Percentiles rank a stretch among this genome's conserved stretches.
Evolutionary conservation across 2,888 invertebrate genomes (phyloP).

Genomic region (Monopis laevigella): DNA sequence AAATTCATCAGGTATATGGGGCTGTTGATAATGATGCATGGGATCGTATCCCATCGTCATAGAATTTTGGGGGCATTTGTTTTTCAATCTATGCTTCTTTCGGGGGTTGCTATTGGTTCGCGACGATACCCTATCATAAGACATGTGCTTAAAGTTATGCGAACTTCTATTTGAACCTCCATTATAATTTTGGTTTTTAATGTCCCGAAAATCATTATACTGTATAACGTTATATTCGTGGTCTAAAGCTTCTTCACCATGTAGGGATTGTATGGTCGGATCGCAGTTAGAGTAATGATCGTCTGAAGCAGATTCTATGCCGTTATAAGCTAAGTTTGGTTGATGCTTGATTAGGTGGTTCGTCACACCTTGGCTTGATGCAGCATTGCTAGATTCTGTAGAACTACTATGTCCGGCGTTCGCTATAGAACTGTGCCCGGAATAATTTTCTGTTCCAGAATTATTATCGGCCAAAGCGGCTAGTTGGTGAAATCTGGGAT

Average conservation of each 20-base stretch:
- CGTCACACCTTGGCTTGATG: conserved; percentile 59
- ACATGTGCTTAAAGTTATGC: conserved; percentile 63
- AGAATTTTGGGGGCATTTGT: conserved; percentile 63
- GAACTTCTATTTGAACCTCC: conserved; percentile 57
- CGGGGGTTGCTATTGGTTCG: conserved; percentile 63
- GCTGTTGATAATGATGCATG: conserved; percentile 61
- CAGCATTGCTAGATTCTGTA: conserved; percentile 61
- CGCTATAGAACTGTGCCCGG: conserved; percentile 68
- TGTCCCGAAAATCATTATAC: conserved; percentile 58
- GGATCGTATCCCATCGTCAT: conserved; percentile 70
- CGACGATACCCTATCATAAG: conserved; percentile 56
- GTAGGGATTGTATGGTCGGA: conserved; percentile 56
- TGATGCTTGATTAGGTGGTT: conserved; percentile 63
- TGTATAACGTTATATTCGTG: conserved; percentile 65
- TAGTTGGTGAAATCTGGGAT: conserved; percentile 62
- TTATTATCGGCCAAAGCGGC: conserved; percentile 67
- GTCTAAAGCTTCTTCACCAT: conserved; percentile 57
- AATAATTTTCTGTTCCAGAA: conserved; percentile 71
- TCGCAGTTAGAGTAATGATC: conserved; percentile 65
- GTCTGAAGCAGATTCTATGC: conserved; percentile 58
- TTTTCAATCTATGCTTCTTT: conserved; percentile 58
- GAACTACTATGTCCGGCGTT: conserved; percentile 63
- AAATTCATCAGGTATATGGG: conserved; percentile 59
- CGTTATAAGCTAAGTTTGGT: conserved; percentile 54
- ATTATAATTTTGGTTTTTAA: conserved; percentile 66